Base-by-base conservation (phyloP, 2,113 vertebrate species). In the Neodontobutis hainanensis region DNA sequence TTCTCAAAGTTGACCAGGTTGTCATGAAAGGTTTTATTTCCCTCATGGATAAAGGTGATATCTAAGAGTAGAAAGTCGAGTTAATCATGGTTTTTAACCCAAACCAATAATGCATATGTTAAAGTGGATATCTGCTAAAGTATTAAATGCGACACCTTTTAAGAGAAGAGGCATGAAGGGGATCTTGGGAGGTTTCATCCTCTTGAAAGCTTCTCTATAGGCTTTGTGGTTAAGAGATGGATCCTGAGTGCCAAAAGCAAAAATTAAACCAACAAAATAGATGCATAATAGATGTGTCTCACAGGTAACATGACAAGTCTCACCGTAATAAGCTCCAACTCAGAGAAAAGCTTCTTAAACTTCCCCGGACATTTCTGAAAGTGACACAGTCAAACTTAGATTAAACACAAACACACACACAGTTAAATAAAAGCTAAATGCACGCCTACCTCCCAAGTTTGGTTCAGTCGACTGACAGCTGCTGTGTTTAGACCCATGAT, bases 1-100 rank as follows among this genome's bases (percentile, higher is more conserved):
- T 99, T 99, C 92, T 99, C 96, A 91, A 99, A 99, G 82, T 99
- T 99, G 90, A 99, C 96, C 66, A 99, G 94, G 90, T 99, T 99
- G 91, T 98, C 96, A 80, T 98, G 93, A 90, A 99, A 99, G 0
- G 97, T 99, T 92, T 99, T 99, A 87, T 99, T 99, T 88, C 97
- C 97, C 91, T 99, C 97, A 3, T 99, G 96, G 86, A 98, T 99
- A 78, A 99, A 99, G 15, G 97, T 99, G 80, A 99, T 96, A 87
- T 99, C 97, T 99, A 84, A 71, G 88, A 91, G 58, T 16, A 79
- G 56, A 11, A 51, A 16, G 66, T 4, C 32, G 52, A 32, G 8
- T 11, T 4, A 27, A 47, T 74, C 27, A 66, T 40, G 11, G 38
- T 32, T 63, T 52, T 2, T 32, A 16, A 50, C 3, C 14, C 50